These are phyloP conservation scores for Sebastes steindachneri DNA, from an alignment of 2,797 vertebrate genomes.

Conservation along the genomic window DNA sequence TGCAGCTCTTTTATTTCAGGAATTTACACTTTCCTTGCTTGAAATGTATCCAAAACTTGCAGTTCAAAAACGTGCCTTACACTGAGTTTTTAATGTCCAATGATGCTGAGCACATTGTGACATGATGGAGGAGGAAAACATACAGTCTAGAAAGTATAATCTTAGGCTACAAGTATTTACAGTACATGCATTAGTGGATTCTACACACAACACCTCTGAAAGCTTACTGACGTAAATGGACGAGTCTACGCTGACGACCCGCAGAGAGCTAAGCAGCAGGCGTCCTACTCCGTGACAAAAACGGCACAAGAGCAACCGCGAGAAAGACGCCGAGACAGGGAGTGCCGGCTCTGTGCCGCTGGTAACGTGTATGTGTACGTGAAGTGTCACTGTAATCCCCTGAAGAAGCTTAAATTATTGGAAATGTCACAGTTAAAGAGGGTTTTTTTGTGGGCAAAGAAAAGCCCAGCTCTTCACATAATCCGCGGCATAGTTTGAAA, in stretches of 20 bases:
- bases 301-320: background rate
- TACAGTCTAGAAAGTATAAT: background rate
- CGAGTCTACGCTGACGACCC: background rate
- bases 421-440: slow-evolving; percentile 54
- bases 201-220: slow-evolving; percentile 6
- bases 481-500: background rate
- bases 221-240: background rate
- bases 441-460: background rate
- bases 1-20: background rate
- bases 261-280: background rate
- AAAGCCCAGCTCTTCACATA: slow-evolving; percentile 14
- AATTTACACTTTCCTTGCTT: background rate
- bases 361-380: background rate
- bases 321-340: background rate
- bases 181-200: slow-evolving; percentile 33
- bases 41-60: background rate
- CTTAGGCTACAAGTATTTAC: slow-evolving; percentile 47
- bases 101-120: background rate
- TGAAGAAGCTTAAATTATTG: slow-evolving; percentile 55
- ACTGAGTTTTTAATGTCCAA: background rate
- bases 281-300: background rate
- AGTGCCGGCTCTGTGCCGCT: background rate
- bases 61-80: background rate
- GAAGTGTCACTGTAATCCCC: slow-evolving; percentile 45
- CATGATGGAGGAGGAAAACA: background rate